Evolutionary conservation across 2,113 vertebrate species (phyloP).

Genomic region (Zosterops hypoxanthus): DNA sequence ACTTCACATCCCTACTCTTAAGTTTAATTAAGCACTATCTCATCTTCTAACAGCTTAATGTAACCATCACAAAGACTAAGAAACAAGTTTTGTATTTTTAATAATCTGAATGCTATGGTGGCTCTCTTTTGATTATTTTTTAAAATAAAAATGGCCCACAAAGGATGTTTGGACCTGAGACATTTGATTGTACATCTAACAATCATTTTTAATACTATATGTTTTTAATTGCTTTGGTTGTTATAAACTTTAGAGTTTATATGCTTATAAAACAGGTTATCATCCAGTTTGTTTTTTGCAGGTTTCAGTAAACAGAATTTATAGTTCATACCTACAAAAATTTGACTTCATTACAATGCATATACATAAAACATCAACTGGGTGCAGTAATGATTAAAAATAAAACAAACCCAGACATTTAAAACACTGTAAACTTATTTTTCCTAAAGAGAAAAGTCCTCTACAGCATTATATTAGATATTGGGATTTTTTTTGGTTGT

Average conservation of each 20-base stretch:
- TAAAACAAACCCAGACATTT: neutral
- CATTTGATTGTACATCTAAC: neutral
- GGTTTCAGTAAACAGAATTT: neutral
- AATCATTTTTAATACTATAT: neutral
- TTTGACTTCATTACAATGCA: neutral
- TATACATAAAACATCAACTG: neutral
- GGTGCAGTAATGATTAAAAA: neutral
- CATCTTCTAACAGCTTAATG: neutral
- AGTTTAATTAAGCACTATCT: neutral
- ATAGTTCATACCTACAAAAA: neutral
- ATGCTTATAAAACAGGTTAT: neutral
- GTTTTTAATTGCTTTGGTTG: neutral
- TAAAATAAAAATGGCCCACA: neutral
- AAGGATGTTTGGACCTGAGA: neutral
- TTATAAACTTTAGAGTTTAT: neutral
- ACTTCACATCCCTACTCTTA: neutral
- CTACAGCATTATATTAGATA: neutral
- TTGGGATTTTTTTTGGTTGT: neutral
- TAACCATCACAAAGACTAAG: neutral
- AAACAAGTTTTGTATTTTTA: neutral
- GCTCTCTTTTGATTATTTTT: neutral
- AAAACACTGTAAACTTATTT: neutral
- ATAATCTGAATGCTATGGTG: accelerated
- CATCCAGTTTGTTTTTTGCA: neutral
- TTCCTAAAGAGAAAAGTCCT: neutral